Conservation (phyloP, 2,888 invertebrate genomes). For the Caenorhabditis sp. region DNA sequence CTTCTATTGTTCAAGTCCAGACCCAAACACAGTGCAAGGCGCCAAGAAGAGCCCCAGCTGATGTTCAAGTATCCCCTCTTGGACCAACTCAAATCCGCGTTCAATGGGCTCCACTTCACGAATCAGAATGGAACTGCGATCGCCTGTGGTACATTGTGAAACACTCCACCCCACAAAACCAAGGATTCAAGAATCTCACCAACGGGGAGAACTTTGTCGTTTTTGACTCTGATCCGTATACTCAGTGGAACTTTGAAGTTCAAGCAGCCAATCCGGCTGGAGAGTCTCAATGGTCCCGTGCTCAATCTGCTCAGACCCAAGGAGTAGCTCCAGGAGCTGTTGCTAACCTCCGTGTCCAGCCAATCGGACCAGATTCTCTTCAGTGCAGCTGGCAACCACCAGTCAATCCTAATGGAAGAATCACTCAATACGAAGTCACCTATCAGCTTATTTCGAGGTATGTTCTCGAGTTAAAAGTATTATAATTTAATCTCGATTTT, state of each 20-base stretch:
- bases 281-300: constrained; percentile 78
- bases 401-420: constrained; percentile 80
- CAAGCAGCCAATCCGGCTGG: constrained; percentile 83
- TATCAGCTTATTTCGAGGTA: constrained; percentile 81
- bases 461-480: not conserved
- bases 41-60: constrained; percentile 77
- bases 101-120: constrained; percentile 82
- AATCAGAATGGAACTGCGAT: constrained; percentile 83
- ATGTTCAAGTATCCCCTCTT: constrained; percentile 76
- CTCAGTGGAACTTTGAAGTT: constrained; percentile 82
- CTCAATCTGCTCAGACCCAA: constrained; percentile 78
- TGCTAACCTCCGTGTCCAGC: constrained; percentile 76
- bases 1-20: constrained; percentile 78
- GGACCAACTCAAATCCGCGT: constrained; percentile 82
- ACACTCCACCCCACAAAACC: constrained; percentile 75
- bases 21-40: constrained; percentile 75
- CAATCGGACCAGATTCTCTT: constrained; percentile 78
- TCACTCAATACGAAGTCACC: constrained; percentile 82
- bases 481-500: not conserved
- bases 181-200: constrained; percentile 78
- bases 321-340: constrained; percentile 81
- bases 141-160: constrained; percentile 83
- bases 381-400: constrained; percentile 82
- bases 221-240: constrained; percentile 82
- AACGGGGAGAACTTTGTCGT: constrained; percentile 76